Conservation (phyloP, 2,797 vertebrate species). For the Tamandua tetradactyla region DNA sequence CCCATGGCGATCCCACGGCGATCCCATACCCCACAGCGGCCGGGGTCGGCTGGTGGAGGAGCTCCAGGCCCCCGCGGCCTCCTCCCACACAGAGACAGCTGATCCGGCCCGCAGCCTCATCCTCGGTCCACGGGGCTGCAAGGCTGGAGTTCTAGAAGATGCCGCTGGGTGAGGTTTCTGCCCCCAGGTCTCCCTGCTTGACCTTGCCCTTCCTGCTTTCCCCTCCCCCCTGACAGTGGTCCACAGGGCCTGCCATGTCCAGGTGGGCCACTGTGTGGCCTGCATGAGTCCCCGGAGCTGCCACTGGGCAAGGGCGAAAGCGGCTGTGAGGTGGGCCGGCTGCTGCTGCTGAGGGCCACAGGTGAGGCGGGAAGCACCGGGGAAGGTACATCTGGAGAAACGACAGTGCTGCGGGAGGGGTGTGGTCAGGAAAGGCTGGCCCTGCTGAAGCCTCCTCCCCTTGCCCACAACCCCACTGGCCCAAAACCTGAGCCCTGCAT, state of each 20-base stretch:
- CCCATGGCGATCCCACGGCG: too few relatives aligned
- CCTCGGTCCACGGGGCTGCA: neutral
- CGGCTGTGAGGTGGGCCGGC: neutral
- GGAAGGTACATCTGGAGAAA: neutral
- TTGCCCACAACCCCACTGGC: neutral
- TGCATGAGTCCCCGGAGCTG: neutral
- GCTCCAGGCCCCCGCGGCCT: neutral
- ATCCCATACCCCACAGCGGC: fast-evolving
- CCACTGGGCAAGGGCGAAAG: neutral
- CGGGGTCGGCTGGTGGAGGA: too few relatives aligned
- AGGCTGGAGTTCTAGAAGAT: neutral
- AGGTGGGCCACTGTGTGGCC: fast-evolving
- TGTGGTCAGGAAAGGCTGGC: neutral
- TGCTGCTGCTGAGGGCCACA: neutral
- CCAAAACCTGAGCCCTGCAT: fast-evolving
- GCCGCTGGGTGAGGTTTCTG: fast-evolving
- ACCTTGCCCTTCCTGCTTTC: neutral
- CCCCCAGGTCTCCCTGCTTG: neutral
- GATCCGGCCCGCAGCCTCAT: neutral
- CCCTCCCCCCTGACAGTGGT: neutral
- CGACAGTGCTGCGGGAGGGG: fast-evolving
- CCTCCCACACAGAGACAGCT: fast-evolving
- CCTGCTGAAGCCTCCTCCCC: neutral
- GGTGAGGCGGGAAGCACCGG: neutral
- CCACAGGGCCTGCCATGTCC: fast-evolving